These are phyloP conservation scores for Rhysida immarginata DNA, from an alignment of 1,140 invertebrate genomes.

Conservation along the genomic window DNA sequence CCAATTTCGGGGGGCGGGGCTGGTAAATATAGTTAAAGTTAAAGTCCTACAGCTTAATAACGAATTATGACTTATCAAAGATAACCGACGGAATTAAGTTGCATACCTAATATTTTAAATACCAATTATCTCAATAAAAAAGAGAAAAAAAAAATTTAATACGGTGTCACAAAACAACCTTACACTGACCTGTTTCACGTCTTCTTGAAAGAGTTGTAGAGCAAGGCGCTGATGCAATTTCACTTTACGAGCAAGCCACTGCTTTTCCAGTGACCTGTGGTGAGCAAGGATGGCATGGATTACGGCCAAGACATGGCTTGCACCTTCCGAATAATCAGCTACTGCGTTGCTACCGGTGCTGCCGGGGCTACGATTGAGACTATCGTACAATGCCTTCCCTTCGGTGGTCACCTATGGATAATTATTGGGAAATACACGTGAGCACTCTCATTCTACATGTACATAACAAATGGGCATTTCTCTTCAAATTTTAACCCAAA, in stretches of 20 bases:
- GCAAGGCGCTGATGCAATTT: constrained; percentile 86
- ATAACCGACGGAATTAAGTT: no score
- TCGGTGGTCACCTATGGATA: constrained; percentile 29
- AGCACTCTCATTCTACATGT: no score
- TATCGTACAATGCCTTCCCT: constrained; percentile 32
- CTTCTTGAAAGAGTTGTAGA: constrained; percentile 83
- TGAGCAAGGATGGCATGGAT: constrained; percentile 78
- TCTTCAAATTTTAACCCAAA: no score
- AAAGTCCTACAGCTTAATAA: no score
- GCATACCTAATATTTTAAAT: no score
- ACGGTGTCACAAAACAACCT: no score
- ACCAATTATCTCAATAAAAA: no score
- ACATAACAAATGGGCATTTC: no score
- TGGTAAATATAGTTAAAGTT: no score
- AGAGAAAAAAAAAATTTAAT: no score
- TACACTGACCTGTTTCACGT: constrained; percentile 42
- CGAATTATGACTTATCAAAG: no score
- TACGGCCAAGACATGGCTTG: constrained; percentile 37
- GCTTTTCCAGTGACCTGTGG: constrained; percentile 76
- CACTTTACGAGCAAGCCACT: constrained; percentile 85
- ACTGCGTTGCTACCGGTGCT: constrained; percentile 59
- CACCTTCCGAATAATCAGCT: constrained; percentile 83
- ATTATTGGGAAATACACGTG: neutral
- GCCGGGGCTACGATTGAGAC: constrained; percentile 20
- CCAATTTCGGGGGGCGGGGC: no score